phyloP scores from a whole-genome alignment of 2,888 invertebrate genomes.

The Caenorhabditis sulstoni region DNA sequence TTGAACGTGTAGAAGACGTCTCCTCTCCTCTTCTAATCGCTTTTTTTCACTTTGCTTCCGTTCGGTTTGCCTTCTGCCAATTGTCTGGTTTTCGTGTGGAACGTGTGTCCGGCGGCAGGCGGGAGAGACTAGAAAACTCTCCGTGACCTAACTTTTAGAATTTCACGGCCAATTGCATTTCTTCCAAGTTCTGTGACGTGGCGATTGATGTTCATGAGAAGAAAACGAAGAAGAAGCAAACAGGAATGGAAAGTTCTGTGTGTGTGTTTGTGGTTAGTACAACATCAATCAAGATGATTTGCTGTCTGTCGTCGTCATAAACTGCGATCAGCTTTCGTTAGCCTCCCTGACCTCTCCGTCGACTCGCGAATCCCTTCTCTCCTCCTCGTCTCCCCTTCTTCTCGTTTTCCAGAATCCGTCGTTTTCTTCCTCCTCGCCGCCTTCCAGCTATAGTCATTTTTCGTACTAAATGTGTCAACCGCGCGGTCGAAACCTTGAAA shows the following conservation, averaged over 20 bases:
- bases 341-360: neutral
- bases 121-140: no score
- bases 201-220: neutral
- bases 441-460: conserved; percentile 35
- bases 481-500: conserved; percentile 21
- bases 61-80: conserved; percentile 13
- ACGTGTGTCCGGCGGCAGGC: neutral
- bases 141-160: no score
- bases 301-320: conserved; percentile 23
- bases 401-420: conserved; percentile 12
- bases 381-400: no score
- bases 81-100: conserved; percentile 7
- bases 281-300: conserved; percentile 30
- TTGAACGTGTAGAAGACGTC: neutral
- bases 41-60: conserved; percentile 5
- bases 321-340: conserved; percentile 18
- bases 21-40: conserved; percentile 2
- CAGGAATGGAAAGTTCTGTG: neutral
- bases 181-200: neutral
- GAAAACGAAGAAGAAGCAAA: neutral
- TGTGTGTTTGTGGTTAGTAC: neutral
- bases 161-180: no score
- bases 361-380: no score
- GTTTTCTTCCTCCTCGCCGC: neutral
- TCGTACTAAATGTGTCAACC: conserved; percentile 53